Percentiles rank a stretch among this genome's conserved stretches.
Evolutionary conservation across 1,140 invertebrate species (phyloP).

Genomic region (Eumaeus atala): DNA sequence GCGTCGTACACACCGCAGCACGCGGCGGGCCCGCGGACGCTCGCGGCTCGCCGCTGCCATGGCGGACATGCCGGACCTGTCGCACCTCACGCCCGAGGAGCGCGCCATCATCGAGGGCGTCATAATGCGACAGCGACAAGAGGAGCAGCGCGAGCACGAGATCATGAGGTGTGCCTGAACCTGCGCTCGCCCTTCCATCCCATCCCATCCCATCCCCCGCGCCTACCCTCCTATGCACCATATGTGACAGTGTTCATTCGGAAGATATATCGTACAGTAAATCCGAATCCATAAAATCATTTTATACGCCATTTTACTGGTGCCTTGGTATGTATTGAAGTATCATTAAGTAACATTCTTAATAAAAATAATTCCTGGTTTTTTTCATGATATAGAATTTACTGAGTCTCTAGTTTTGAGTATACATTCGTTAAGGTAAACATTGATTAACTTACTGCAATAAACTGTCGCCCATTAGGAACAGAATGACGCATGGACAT

Average conservation of each 20-base stretch:
- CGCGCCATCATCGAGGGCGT: slow-evolving; percentile 97
- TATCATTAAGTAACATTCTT: too few species aligned
- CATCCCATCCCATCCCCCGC: slow-evolving; percentile 18
- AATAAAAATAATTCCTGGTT: too few species aligned
- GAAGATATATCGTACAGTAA: background rate
- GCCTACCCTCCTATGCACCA: slow-evolving; percentile 24
- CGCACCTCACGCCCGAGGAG: slow-evolving; percentile 97
- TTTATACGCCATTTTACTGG: background rate
- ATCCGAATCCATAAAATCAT: background rate
- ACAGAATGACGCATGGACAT: slow-evolving; percentile 25
- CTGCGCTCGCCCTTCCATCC: too few species aligned
- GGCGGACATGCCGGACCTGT: slow-evolving; percentile 95
- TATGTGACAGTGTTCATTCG: slow-evolving; percentile 35
- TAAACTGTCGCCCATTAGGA: slow-evolving; percentile 3
- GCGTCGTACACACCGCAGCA: slow-evolving; percentile 62
- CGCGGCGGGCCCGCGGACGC: slow-evolving; percentile 64
- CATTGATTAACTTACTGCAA: background rate
- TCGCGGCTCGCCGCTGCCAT: slow-evolving; percentile 72
- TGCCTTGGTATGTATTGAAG: background rate
- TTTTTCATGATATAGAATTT: too few species aligned
- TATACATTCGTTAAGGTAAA: too few species aligned
- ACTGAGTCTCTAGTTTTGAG: too few species aligned
- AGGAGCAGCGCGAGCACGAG: slow-evolving; percentile 96
- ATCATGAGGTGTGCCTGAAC: slow-evolving; percentile 91
- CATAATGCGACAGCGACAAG: slow-evolving; percentile 95